Base-by-base conservation (phyloP, 1,140 invertebrate genomes). In the Sarcophaga bullata region DNA sequence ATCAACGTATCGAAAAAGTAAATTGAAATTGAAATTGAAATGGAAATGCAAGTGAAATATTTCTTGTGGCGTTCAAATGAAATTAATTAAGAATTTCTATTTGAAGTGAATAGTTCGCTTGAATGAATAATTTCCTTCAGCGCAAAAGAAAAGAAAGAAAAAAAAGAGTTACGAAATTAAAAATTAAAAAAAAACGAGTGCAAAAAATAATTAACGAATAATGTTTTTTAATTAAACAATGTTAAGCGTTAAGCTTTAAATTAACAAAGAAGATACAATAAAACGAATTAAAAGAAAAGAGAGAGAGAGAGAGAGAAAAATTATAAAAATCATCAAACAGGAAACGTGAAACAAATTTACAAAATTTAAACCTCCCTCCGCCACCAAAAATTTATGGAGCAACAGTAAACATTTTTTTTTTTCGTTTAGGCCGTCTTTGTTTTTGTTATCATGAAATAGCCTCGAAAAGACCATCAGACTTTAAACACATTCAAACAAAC, bases 41-140 rank as follows among this genome's bases (percentile, higher is more conserved):
- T 76, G 7, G 73, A 47, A n/a, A 76, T 80, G 58, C 58, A 80
- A 52, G 58, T 47, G 80, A 80, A 80, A 80, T 68, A n/a, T 80
- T 80, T 15, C 75, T 78, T 78, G 75, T 78, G 75, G 75, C 48
- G 75, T 78, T 78, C n/a, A 78, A 78, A 78, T 78, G 17, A 78
- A 78, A 78, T 78, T 78, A 78, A 78, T 78, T 78, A 78, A 78
- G 75, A 78, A 78, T 78, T 78, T 78, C n/a, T 78, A 78, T 78
- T 78, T 50, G 75, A 78, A 78, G 48, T 47, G 75, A 78, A 78
- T 19, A 25, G 75, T 78, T 78, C 75, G 75, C 25, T 50, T 47
- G 50, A 78, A 52, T 52, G 48, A 78, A 78, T 11, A 49, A 78
- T 15, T 50, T 78, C n/a, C 48, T 50, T n/a, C 8, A 75, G 13